Base-by-base conservation (phyloP, 2,888 invertebrate genomes). In the Encarsia formosa region DNA sequence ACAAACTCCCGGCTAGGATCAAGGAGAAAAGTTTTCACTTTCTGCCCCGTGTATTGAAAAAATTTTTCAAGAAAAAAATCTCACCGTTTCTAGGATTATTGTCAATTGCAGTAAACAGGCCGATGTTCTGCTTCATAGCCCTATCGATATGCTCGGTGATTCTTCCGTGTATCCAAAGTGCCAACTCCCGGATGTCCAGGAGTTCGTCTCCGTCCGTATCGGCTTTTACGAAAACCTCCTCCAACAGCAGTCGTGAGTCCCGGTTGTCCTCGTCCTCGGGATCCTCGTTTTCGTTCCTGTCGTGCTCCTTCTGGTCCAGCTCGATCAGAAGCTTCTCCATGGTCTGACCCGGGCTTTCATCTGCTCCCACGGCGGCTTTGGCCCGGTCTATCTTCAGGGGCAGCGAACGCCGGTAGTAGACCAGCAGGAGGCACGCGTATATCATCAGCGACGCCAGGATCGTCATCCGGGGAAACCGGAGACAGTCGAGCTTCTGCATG, bases 81-180 rank as follows among this genome's bases (percentile, higher is more conserved):
- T n/a, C n/a, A 78, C 82, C 83, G 65, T 87, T 85, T 55, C 79
- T 76, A 1, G 86, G 86, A 65, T 81, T 77, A 39, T 77, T 79
- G 63, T 87, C 87, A 37, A 87, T 83, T 32, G 78, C 73, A 18
- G 81, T 79, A 64, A 87, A 87, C 16, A 85, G 73, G 1, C 80
- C 80, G 46, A 82, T 81, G 72, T 87, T 87, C 62, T 81, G 81
- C 65, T 79, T 76, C 59, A 86, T 79, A 0, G 86, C 85, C 49
- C 79, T 77, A 23, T 82, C 79, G 57, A 87, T 84, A 64, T 87
- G 87, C 52, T 85, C 82, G 26, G 81, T 80, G 39, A 86, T 85
- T 71, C 83, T 83, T 13, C 75, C 72, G 58, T 84, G 80, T 24
- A 87, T 86, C 78, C 85, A 86, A 58, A 77, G 76, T 1, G 84